A percentile compares a stretch with the other conserved stretches of the same genome.
These are phyloP conservation scores for Lasioglossum albipes DNA, from an alignment of 1,140 invertebrate genomes.

Conservation along the genomic window DNA sequence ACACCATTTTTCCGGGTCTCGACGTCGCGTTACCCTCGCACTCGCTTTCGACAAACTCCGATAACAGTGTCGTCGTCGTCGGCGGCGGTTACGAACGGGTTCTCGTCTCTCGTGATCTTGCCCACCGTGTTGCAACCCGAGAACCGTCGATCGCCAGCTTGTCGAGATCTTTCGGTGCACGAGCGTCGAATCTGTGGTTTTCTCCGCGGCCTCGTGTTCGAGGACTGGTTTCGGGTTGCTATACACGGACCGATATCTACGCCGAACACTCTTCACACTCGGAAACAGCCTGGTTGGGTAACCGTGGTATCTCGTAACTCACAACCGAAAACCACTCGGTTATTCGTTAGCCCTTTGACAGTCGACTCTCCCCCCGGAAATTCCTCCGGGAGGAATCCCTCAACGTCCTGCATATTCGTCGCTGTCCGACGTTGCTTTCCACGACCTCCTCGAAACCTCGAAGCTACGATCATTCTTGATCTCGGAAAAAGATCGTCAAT, in stretches of 20 bases:
- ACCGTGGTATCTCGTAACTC: neutral
- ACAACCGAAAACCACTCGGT: neutral
- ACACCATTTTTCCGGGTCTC: conserved; percentile 17
- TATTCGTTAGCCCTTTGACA: too few relatives aligned
- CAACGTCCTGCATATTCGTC: too few relatives aligned
- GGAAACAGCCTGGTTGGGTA: neutral
- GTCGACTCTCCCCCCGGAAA: too few relatives aligned
- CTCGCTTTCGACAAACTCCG: neutral
- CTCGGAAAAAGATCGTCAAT: too few relatives aligned
- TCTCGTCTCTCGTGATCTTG: neutral
- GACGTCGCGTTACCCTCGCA: neutral
- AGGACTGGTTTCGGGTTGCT: neutral
- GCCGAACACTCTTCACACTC: neutral
- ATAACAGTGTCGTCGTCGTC: conserved; percentile 12
- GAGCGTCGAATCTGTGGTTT: neutral
- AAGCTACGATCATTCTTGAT: too few relatives aligned
- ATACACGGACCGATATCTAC: neutral
- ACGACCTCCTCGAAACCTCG: too few relatives aligned
- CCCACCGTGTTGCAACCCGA: neutral
- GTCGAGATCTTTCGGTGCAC: neutral
- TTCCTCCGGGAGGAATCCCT: too few relatives aligned
- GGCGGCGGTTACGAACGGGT: too few relatives aligned
- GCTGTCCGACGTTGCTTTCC: too few relatives aligned
- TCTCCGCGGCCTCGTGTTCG: neutral
- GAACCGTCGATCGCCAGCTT: neutral